These are phyloP conservation scores for Carposina sasakii DNA, from an alignment of 1,140 invertebrate species.

Conservation along the genomic window DNA sequence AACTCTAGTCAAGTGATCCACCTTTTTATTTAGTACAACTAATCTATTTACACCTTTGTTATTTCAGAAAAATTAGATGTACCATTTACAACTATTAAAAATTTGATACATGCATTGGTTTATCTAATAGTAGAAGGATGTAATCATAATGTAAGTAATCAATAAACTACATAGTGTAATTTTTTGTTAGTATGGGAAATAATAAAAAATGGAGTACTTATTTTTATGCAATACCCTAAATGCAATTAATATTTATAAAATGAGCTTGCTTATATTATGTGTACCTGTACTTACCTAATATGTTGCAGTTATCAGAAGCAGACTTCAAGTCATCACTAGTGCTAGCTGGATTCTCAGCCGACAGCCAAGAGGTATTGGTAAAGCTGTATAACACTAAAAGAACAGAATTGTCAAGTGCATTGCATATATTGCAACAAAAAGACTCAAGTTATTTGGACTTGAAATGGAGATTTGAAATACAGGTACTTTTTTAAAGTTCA, in stretches of 20 bases:
- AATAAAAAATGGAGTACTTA: too few species aligned
- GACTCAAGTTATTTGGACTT: slow-evolving; percentile 53
- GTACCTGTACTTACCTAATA: too few species aligned
- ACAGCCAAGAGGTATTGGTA: slow-evolving; percentile 52
- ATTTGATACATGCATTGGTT: slow-evolving; percentile 55
- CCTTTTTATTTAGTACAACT: too few species aligned
- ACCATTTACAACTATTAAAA: slow-evolving; percentile 38
- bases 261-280: too few species aligned
- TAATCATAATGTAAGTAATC: slow-evolving; percentile 59
- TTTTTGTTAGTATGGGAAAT: too few species aligned
- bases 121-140: slow-evolving; percentile 58
- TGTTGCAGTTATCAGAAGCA: slow-evolving; percentile 51
- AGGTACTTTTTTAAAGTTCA: too few species aligned
- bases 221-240: too few species aligned
- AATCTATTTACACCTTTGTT: too few species aligned
- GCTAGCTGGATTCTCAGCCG: slow-evolving; percentile 52
- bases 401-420: slow-evolving; percentile 41
- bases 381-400: slow-evolving; percentile 57
- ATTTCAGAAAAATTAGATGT: slow-evolving; percentile 56
- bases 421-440: slow-evolving; percentile 46
- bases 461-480: slow-evolving; percentile 60
- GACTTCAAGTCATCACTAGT: slow-evolving; percentile 57
- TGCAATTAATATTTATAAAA: too few species aligned
- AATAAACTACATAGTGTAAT: background rate
- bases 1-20: too few species aligned